Base-by-base conservation (phyloP, 1,140 invertebrate species). In the Scaptomyza montana region DNA sequence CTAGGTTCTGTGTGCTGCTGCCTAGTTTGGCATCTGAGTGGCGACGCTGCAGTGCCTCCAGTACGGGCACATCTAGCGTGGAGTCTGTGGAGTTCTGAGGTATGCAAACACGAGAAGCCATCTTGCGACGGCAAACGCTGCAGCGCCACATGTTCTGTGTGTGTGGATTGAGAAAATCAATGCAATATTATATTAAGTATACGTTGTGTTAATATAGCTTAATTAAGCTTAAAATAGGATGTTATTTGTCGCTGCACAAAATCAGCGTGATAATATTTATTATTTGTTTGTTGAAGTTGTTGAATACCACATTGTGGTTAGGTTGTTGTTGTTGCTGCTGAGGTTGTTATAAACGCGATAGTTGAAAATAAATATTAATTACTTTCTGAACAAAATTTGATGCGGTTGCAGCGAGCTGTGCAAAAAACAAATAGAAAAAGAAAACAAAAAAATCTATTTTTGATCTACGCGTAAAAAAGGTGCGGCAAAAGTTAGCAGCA, bases 61-160 rank as follows among this genome's bases (percentile, higher is more conserved):
- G 92, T 3, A 96, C 93, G 0, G 96, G 96, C 47, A 97, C 94
- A 62, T 97, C 96, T 28, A 97, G 92, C 56, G 96, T 92, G 6
- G 95, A 96, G 84, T 97, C 96, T 10, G 95, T 96, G 41, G 95
- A 96, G 84, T 97, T 95, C 89, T 96, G 96, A 77, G 95, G 93
- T 54, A 93, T 84, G 50, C 92, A 92, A n/a, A 94, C 94, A 19
- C 96, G 93, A 1, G 95, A 96, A 47, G 95, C 95, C 68, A 96
- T 93, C 92, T 96, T 96, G 74, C 96, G 94, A 16, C 95, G 94
- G 82, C 96, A 97, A 2, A 97, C 95, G 64, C 95, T 96, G 91
- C 96, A 97, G 47, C 95, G 93, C 96, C 96, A 97, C 73, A 94
- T 95, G 71, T 93, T 95, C 95, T 96, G 93, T 36, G 5, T n/a